Base-by-base conservation (phyloP, 2,888 invertebrate species). In the Drosophila pseudotakahashii region DNA sequence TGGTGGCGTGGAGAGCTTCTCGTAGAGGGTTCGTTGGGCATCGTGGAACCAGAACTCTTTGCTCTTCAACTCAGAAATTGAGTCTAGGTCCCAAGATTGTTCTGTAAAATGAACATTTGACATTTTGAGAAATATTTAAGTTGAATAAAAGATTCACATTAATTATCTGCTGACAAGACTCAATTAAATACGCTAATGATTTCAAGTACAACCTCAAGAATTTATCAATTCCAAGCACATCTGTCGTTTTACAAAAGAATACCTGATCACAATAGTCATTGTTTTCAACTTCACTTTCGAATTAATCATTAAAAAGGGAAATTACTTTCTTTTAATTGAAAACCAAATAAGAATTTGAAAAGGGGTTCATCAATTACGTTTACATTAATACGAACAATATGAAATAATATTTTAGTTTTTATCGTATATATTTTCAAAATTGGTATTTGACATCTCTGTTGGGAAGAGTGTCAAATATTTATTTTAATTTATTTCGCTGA, bases 11-110 rank as follows among this genome's bases (percentile, higher is more conserved):
- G 78, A 73, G 16, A 90, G 70, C 53, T 93, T 92, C 32, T 90
- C 77, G 32, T 79, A 77, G 1, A 91, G 79, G 3, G 82, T 84
- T 7, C 76, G 60, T 63, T 89, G 90, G 1, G 85, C 90, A 44
- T 90, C 87, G 4, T 89, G 75, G 3, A 89, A 62, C 91, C 91
- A 92, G 73, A 87, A 89, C 6, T 83, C 66, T 23, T 73, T 76
- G 37, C 61, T 59, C 45, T 76, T 87, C 0, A 87, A 57, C 6
- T 87, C 75, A 7, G 63, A 55, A 2, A 55, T 26, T 1, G 75
- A 66, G 2, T 53, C 70, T 10, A 89, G 58, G 39, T 88, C 76
- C 86, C 83, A 88, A 3, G 70, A 42, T 7, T 61, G 62, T 54
- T 80, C 85, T 89, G 51, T 16, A 64, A 62, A 3, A 11, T 16